Evolutionary conservation across 2,888 invertebrate genomes (phyloP).

Genomic region (Stenotaenia linearis): DNA sequence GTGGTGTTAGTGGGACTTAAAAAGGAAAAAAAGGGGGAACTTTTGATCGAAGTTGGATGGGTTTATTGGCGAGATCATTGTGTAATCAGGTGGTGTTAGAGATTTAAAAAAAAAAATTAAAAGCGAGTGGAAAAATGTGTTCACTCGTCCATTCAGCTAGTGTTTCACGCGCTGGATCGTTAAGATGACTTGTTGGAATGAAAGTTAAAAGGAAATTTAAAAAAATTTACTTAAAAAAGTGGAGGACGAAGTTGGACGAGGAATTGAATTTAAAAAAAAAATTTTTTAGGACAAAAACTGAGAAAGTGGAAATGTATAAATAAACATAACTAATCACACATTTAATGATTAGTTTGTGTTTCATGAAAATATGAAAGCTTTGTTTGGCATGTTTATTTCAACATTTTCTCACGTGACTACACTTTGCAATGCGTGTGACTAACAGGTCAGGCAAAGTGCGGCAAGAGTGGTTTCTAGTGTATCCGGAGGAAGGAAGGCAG

Average conservation of each 20-base stretch:
- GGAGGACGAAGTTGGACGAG: too few species aligned
- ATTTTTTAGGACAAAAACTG: neutral
- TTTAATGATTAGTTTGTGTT: neutral
- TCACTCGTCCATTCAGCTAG: neutral
- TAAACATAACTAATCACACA: neutral
- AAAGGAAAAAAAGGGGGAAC: neutral
- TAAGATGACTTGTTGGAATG: neutral
- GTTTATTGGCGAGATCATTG: neutral
- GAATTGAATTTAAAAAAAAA: too few species aligned
- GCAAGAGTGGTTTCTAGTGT: conserved; percentile 4
- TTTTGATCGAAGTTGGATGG: neutral
- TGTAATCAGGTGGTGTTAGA: neutral
- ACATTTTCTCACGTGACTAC: conserved; percentile 2
- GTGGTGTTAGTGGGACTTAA: neutral
- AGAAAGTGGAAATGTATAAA: neutral
- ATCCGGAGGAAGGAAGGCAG: conserved; percentile 1
- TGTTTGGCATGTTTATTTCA: conserved; percentile 9
- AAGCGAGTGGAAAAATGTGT: neutral
- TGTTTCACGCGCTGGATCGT: neutral
- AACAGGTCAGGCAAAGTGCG: neutral
- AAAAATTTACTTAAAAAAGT: neutral
- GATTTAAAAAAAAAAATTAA: neutral
- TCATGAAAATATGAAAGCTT: neutral
- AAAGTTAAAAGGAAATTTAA: neutral
- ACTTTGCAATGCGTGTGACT: neutral